A percentile compares a stretch with the other conserved stretches of the same genome.
Conservation (phyloP, 37 sponge, comb jelly and placozoan species). For the Aplysina aerophoba region DNA sequence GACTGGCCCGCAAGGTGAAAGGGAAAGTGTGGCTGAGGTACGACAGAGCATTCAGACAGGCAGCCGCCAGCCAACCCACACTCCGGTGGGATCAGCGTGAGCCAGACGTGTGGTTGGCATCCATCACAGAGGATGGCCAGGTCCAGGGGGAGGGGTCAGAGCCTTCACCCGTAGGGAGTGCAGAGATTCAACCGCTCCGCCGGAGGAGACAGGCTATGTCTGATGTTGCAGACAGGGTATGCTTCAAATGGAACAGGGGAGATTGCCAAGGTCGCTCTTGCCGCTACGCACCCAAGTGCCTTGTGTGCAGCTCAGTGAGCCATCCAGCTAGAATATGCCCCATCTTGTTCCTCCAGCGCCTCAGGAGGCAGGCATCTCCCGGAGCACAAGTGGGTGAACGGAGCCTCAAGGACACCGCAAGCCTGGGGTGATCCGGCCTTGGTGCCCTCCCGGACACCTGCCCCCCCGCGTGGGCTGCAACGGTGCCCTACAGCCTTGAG, state of each 20-base stretch:
- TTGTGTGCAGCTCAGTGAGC: neutral
- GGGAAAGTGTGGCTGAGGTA: slow-evolving; percentile 21
- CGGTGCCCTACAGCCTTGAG: too few relatives aligned
- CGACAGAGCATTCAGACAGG: slow-evolving; percentile 30
- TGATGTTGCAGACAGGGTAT: neutral
- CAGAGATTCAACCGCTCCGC: neutral
- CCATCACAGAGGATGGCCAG: neutral
- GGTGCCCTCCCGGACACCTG: too few relatives aligned
- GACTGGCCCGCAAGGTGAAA: neutral
- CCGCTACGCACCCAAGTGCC: neutral
- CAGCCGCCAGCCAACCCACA: slow-evolving; percentile 1
- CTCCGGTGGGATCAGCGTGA: slow-evolving; percentile 24
- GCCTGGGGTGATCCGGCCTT: too few relatives aligned
- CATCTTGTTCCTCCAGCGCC: neutral
- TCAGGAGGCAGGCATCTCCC: neutral
- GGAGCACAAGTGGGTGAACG: too few relatives aligned
- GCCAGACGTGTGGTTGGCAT: slow-evolving; percentile 34
- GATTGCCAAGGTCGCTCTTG: slow-evolving; percentile 4
- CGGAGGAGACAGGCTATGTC: neutral
- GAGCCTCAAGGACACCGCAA: too few relatives aligned
- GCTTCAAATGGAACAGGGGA: slow-evolving; percentile 15
- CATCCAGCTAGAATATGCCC: neutral
- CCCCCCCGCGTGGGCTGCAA: too few relatives aligned
- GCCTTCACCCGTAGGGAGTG: neutral
- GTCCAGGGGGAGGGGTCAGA: too few relatives aligned